Evolutionary conservation across 64 coral and sea anemone species (phyloP).

Genomic region (Acropora tenuis): DNA sequence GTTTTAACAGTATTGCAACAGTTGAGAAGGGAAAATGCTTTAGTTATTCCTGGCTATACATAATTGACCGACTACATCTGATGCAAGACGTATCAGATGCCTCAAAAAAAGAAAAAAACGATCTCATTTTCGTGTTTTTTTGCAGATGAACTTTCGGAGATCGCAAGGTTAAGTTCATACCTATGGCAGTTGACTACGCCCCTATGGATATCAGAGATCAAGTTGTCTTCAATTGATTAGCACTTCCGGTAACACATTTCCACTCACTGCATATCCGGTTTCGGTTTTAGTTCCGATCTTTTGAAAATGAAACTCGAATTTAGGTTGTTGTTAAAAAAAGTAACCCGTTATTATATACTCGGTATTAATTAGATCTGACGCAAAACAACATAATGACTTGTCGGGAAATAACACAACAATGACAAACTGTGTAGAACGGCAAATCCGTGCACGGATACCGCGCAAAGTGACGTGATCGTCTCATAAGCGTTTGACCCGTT

Average conservation of each 20-base stretch:
- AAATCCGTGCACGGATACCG: slow-evolving; percentile 35
- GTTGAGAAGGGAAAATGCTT: not conserved
- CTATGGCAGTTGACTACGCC: not conserved
- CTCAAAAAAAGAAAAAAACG: not conserved
- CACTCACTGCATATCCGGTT: no score
- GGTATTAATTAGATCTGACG: not conserved
- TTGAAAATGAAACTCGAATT: no score
- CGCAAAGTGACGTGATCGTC: slow-evolving; percentile 15
- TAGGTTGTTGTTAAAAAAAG: not conserved
- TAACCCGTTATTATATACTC: not conserved
- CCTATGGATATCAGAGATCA: not conserved
- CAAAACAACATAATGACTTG: not conserved
- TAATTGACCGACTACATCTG: slow-evolving; percentile 46
- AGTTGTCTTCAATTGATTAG: not conserved
- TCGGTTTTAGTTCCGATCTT: no score
- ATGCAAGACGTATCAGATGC: slow-evolving; percentile 1
- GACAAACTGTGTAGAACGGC: not conserved
- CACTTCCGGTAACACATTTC: not conserved
- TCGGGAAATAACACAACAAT: not conserved
- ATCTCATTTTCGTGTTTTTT: not conserved
- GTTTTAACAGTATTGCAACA: not conserved
- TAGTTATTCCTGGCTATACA: not conserved
- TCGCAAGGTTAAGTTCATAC: not conserved
- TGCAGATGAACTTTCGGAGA: slow-evolving; percentile 1
- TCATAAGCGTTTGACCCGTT: slow-evolving; percentile 4